phyloP scores from a whole-genome alignment of 2,113 vertebrate species.

The Copsychus sechellarum region DNA sequence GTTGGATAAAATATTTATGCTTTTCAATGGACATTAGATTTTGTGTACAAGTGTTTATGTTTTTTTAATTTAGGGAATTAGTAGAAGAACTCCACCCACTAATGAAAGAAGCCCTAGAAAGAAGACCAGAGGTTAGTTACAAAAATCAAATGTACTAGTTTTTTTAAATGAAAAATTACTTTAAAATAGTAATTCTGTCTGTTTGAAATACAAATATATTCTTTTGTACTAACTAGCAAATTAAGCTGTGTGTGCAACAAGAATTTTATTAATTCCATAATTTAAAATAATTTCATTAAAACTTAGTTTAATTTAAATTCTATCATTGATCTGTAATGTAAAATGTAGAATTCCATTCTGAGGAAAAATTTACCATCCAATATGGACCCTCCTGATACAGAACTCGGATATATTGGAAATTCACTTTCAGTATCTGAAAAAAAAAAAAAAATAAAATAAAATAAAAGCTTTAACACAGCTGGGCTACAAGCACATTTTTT shows the following conservation, averaged over 20 bases:
- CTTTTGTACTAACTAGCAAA: neutral
- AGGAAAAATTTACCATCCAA: neutral
- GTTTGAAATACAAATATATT: neutral
- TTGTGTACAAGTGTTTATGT: neutral
- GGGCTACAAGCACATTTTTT: neutral
- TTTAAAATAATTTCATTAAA: neutral
- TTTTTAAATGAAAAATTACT: neutral
- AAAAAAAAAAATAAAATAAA: neutral
- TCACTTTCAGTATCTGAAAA: neutral
- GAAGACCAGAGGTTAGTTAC: conserved; percentile 90
- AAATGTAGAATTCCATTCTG: neutral
- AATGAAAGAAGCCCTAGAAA: conserved; percentile 98
- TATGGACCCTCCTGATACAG: neutral
- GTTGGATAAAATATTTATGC: neutral
- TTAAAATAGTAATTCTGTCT: neutral
- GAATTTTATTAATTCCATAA: neutral
- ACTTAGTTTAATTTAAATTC: neutral
- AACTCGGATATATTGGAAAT: neutral
- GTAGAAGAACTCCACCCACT: conserved; percentile 97
- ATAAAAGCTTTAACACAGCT: neutral
- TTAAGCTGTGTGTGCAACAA: neutral
- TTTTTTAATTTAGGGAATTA: conserved; percentile 82
- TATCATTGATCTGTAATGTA: neutral
- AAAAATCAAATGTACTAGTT: neutral
- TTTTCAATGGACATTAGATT: neutral